phyloP scores from a whole-genome alignment of 2,113 vertebrate genomes.

The Apodemus sylvaticus region DNA sequence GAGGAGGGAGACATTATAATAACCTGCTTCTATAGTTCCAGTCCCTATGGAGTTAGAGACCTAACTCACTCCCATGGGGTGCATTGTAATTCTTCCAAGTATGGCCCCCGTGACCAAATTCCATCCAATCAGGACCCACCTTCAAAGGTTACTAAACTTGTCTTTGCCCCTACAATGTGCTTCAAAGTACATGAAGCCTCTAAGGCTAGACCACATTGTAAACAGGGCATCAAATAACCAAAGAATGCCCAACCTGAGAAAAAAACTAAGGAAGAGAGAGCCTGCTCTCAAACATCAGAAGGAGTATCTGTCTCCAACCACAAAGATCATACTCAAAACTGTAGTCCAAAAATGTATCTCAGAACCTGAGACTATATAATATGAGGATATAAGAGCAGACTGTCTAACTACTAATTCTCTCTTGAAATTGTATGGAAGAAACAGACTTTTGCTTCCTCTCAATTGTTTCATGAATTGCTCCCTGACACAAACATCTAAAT shows the following conservation, averaged over 20 bases:
- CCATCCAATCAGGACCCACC: neutral
- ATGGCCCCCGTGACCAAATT: neutral
- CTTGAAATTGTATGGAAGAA: neutral
- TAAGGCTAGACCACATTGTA: neutral
- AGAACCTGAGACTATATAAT: neutral
- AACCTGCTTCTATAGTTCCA: neutral
- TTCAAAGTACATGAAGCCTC: neutral
- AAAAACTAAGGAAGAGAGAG: neutral
- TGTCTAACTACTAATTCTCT: neutral
- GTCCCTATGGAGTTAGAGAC: neutral
- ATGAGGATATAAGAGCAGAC: neutral
- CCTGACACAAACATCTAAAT: neutral
- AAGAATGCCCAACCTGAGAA: neutral
- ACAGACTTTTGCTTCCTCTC: slow-evolving; percentile 6
- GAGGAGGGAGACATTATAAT: neutral
- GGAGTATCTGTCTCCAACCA: neutral
- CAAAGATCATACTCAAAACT: neutral
- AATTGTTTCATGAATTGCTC: neutral
- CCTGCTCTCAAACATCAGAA: neutral
- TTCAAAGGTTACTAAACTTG: neutral
- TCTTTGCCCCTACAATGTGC: too few species aligned
- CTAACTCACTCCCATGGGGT: too few species aligned
- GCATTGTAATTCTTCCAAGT: neutral
- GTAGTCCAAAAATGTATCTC: neutral
- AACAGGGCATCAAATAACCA: neutral